phyloP scores from a whole-genome alignment of 2,113 vertebrate species.

The Kryptolebias marmoratus region DNA sequence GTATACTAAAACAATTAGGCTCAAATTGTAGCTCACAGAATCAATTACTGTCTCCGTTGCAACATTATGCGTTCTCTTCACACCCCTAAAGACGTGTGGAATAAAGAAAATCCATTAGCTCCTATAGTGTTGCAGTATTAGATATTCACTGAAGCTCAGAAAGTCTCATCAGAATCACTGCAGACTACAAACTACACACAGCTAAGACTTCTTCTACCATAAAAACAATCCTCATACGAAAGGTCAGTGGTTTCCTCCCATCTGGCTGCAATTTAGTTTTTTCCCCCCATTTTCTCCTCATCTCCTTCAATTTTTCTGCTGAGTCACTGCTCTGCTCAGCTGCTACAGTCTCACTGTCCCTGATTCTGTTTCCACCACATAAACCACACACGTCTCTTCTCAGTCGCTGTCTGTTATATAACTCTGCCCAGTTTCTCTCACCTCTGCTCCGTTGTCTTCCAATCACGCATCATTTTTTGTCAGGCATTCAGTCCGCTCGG shows the following conservation, averaged over 20 bases:
- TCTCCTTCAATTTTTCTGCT: constrained; percentile 36
- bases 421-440: constrained; percentile 15
- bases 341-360: background rate
- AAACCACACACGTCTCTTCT: constrained; percentile 23
- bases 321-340: constrained; percentile 43
- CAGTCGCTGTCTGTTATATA: constrained; percentile 32
- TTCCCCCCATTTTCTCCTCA: background rate
- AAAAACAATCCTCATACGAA: background rate
- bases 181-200: constrained; percentile 1
- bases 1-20: background rate
- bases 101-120: constrained; percentile 14
- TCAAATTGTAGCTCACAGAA: background rate
- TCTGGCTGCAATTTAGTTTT: constrained; percentile 27
- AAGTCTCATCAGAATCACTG: constrained; percentile 11
- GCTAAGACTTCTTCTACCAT: constrained; percentile 4
- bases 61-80: background rate
- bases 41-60: background rate
- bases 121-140: background rate
- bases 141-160: constrained; percentile 17
- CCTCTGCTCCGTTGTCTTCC: constrained; percentile 15
- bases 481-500: background rate
- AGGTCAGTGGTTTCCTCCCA: constrained; percentile 8
- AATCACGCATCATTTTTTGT: constrained; percentile 19
- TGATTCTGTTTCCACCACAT: constrained; percentile 3
- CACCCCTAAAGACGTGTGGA: background rate